phyloP scores from a whole-genome alignment of 1,140 invertebrate genomes.

The Zaprionus lachaisei region DNA sequence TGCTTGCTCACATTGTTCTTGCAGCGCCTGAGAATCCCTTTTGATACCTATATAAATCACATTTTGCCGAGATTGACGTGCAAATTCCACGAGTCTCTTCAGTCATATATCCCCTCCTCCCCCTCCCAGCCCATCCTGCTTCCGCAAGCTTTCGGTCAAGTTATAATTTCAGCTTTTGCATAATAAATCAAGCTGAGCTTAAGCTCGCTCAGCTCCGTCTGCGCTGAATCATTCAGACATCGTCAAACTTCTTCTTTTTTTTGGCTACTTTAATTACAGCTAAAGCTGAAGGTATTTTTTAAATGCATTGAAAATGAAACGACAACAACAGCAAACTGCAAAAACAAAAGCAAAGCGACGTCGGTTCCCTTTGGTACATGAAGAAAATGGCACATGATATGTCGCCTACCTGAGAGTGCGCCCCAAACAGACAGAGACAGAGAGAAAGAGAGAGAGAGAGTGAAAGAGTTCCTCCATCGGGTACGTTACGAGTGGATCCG shows the following conservation, averaged over 20 bases:
- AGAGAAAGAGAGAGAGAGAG: too few species aligned
- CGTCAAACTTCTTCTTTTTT: constrained; percentile 9
- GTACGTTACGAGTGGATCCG: not conserved
- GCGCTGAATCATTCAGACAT: constrained; percentile 27
- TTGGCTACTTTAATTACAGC: constrained; percentile 74
- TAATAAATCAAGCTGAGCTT: constrained; percentile 75
- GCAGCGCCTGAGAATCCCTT: constrained; percentile 30
- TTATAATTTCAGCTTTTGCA: constrained; percentile 72
- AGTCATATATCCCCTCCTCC: not conserved
- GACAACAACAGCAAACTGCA: constrained; percentile 32
- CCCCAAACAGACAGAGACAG: not conserved
- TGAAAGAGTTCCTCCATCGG: constrained; percentile 2
- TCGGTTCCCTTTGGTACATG: constrained; percentile 65
- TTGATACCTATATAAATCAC: constrained; percentile 76
- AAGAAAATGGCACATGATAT: constrained; percentile 75
- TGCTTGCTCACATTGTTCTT: not conserved
- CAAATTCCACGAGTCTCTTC: constrained; percentile 58
- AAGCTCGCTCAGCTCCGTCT: constrained; percentile 27
- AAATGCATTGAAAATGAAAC: constrained; percentile 51
- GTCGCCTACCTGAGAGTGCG: constrained; percentile 71
- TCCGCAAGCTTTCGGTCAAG: constrained; percentile 25
- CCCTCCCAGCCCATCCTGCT: not conserved
- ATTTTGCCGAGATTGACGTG: constrained; percentile 70
- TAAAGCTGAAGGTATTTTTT: constrained; percentile 65
- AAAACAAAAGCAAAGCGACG: constrained; percentile 39